phyloP scores from a whole-genome alignment of 2,888 invertebrate genomes.

The Yponomeuta cagnagella region DNA sequence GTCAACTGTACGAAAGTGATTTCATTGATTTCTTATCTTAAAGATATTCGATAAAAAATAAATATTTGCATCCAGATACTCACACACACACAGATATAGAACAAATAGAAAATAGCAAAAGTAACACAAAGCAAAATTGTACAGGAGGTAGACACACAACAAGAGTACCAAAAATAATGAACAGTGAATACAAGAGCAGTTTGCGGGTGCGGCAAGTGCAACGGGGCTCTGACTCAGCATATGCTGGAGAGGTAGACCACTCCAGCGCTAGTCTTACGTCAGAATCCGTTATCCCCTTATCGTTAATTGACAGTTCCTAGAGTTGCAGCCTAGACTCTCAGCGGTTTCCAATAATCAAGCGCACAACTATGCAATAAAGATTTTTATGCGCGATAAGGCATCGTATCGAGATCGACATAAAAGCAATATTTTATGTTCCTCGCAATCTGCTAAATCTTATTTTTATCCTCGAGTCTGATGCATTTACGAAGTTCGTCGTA shows the following conservation, averaged over 20 bases:
- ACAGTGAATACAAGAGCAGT: too few relatives aligned
- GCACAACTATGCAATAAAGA: constrained; percentile 47
- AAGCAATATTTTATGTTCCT: constrained; percentile 64
- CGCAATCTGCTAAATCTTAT: constrained; percentile 65
- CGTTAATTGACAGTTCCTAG: background rate
- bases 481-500: constrained; percentile 21
- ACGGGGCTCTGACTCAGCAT: too few relatives aligned
- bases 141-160: too few relatives aligned
- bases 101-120: too few relatives aligned
- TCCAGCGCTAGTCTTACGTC: too few relatives aligned
- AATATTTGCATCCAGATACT: too few relatives aligned
- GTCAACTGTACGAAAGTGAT: background rate
- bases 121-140: too few relatives aligned
- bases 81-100: too few relatives aligned
- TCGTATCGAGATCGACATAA: constrained; percentile 62
- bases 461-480: constrained; percentile 44
- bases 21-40: constrained; percentile 14
- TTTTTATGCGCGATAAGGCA: constrained; percentile 66
- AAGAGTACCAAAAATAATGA: too few relatives aligned
- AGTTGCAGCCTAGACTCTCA: background rate
- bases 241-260: too few relatives aligned
- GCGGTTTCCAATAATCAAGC: constrained; percentile 45
- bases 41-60: too few relatives aligned
- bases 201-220: too few relatives aligned
- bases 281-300: background rate